Evolutionary conservation across 2,888 invertebrate genomes (phyloP).

Genomic region (Drosophila tripunctata): DNA sequence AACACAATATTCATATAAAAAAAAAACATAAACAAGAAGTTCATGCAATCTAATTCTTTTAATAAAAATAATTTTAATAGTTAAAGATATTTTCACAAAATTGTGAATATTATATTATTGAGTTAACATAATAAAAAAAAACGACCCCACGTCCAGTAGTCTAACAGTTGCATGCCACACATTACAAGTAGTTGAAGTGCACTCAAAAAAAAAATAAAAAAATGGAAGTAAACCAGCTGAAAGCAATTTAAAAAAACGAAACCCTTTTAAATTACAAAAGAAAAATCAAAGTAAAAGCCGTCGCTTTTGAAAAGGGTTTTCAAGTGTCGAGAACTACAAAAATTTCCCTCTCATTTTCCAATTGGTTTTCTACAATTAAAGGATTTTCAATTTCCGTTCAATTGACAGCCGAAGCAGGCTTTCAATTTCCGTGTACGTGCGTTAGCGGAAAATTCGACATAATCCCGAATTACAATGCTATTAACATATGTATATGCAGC

Average conservation of each 20-base stretch:
- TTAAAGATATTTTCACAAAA: no score
- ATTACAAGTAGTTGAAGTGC: no score
- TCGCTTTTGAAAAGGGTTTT: conserved; percentile 27
- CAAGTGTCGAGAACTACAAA: conserved; percentile 13
- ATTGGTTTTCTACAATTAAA: conserved; percentile 42
- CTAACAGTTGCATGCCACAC: no score
- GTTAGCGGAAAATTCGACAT: conserved; percentile 22
- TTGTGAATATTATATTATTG: no score
- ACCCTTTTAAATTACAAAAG: conserved; percentile 34
- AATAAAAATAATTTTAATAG: no score
- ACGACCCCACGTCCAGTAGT: no score
- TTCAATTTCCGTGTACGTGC: conserved; percentile 63
- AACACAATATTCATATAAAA: no score
- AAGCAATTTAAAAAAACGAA: conserved; percentile 26
- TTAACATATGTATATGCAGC: conserved; percentile 37
- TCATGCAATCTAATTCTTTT: no score
- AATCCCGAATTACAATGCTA: conserved; percentile 47
- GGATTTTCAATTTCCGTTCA: conserved; percentile 63
- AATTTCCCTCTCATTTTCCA: neutral
- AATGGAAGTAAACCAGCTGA: conserved; percentile 16
- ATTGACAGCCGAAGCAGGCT: conserved; percentile 41
- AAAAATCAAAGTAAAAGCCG: conserved; percentile 44
- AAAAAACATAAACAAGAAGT: no score
- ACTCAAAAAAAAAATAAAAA: conserved; percentile 6
- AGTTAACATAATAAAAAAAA: no score